Base-by-base conservation (phyloP, 2,113 vertebrate genomes). In the Trogon melanurus region DNA sequence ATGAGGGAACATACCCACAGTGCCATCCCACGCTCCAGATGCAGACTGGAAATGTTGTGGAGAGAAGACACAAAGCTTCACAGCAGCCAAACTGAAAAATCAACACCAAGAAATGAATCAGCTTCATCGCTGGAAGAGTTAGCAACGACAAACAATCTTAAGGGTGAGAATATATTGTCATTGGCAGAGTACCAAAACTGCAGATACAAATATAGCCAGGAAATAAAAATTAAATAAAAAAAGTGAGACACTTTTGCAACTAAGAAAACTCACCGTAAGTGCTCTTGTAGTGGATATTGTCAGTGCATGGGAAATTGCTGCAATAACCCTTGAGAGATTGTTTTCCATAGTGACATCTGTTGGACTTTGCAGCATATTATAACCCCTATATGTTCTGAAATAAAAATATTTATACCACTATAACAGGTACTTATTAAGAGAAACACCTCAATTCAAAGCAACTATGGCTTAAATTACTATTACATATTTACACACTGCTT, bases 1-100 rank as follows among this genome's bases (percentile, higher is more conserved):
- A 95, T 54, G 95, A 97, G 90, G 88, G 97, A 84, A 99, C 98
- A 32, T 99, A 99, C 94, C 99, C 98, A 51, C 99, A 99, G 80
- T 99, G 99, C 99, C 99, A 99, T 50, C 99, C 99, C 76, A 98
- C 88, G 50, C 98, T 99, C 99, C 99, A 99, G 17, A 97, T 98
- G 93, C 99, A 99, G 26, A 98, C 98, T 21, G 99, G 99, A 90
- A 98, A 99, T 4, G 98, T 96, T 25, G 96, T 94, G 25, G 99
- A 99, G 29, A 99, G 97, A 73, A 99, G 98, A 91, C 98, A 99
- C 81, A 99, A 92, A 29, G 99, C 99, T 97, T 99, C 99, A 93
- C 99, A 99, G 97, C 99, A 99, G 73, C 99, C 99, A 97, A 99
- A 99, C 99, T 99, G 75, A 25, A 96, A 79, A 94, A 17, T 27